Conservation (phyloP, 2,113 vertebrate species). For the Pachycephala philippinensis region DNA sequence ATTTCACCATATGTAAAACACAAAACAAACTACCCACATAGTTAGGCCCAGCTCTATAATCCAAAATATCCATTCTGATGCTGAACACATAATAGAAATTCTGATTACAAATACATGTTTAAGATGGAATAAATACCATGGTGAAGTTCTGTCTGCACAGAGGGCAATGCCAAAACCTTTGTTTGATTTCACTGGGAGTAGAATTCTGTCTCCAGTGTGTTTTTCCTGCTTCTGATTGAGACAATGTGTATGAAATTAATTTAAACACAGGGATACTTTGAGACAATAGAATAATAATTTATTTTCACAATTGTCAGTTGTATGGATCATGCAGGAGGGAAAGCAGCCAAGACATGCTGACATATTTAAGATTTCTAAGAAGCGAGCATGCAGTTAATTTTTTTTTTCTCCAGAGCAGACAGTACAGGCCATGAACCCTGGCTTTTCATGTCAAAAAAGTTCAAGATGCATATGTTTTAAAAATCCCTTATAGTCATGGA, state of each 20-base stretch:
- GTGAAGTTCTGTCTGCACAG: neutral
- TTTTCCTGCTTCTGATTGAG: neutral
- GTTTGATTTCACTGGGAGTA: neutral
- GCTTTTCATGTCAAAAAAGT: neutral
- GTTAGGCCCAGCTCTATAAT: neutral
- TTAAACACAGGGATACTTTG: neutral
- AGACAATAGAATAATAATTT: neutral
- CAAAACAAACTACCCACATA: fast-evolving
- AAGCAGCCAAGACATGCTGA: neutral
- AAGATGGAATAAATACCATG: neutral
- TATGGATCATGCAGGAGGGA: neutral
- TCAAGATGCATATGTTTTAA: neutral
- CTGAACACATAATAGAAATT: neutral
- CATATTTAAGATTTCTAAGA: neutral
- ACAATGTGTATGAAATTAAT: neutral
- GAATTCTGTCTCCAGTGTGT: neutral
- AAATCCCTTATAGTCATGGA: neutral
- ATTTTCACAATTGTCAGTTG: neutral
- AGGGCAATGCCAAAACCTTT: neutral
- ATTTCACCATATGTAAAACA: neutral
- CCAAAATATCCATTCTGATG: neutral
- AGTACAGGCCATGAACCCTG: neutral
- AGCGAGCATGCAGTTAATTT: neutral
- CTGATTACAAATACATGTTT: neutral
- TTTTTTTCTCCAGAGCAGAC: neutral